Evolutionary conservation across 1,140 invertebrate species (phyloP).

Genomic region (Cyphomyrmex costatus): DNA sequence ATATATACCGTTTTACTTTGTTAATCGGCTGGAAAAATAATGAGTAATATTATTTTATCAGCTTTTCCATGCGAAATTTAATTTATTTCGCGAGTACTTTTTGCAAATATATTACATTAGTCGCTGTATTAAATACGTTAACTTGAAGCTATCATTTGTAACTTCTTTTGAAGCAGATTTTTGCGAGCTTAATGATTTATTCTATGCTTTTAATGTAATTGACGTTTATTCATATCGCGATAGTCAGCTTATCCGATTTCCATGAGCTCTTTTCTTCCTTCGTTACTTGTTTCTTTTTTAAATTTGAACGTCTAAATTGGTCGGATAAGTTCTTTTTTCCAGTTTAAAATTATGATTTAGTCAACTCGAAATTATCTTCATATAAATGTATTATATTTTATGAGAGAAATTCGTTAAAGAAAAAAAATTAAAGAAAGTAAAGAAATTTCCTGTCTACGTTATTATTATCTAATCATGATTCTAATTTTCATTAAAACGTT

Average conservation of each 20-base stretch:
- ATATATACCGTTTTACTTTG: slow-evolving; percentile 1
- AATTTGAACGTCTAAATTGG: neutral
- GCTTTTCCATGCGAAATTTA: slow-evolving; percentile 7
- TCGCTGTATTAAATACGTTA: slow-evolving; percentile 41
- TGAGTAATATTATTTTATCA: slow-evolving; percentile 24
- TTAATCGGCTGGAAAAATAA: slow-evolving; percentile 31
- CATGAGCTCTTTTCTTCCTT: neutral
- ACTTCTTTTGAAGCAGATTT: slow-evolving; percentile 29
- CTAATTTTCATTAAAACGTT: slow-evolving; percentile 11
- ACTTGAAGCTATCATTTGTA: slow-evolving; percentile 34
- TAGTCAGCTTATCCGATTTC: slow-evolving; percentile 17
- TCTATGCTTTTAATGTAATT: slow-evolving; percentile 38
- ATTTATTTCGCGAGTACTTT: slow-evolving; percentile 23
- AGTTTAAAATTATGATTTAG: neutral
- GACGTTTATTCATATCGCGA: slow-evolving; percentile 33
- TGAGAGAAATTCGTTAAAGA: neutral
- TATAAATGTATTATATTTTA: neutral
- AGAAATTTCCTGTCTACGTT: neutral
- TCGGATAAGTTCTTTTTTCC: neutral
- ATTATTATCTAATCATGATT: neutral
- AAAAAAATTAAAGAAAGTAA: neutral
- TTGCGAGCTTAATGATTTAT: slow-evolving; percentile 55
- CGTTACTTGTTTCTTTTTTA: slow-evolving; percentile 17
- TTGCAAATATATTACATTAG: slow-evolving; percentile 4
- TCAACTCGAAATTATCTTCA: neutral